These are phyloP conservation scores for Falco berigora DNA, from an alignment of 2,797 vertebrate genomes.

Conservation along the genomic window DNA sequence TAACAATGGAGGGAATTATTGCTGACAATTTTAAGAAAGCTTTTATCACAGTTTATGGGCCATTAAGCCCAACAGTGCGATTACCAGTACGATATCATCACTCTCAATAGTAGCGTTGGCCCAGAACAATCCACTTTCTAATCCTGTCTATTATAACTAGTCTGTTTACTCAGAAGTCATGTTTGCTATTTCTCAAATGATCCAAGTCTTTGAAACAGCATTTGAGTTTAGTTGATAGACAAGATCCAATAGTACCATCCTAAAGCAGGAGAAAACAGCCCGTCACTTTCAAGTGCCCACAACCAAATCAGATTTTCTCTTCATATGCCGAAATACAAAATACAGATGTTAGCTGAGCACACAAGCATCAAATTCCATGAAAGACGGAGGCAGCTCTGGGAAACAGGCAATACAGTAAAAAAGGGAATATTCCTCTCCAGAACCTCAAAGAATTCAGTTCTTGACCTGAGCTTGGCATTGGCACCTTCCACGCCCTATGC, in stretches of 20 bases:
- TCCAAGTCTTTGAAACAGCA: not conserved
- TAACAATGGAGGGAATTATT: not conserved
- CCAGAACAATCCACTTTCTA: conserved; percentile 1
- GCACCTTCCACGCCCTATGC: not conserved
- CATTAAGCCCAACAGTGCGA: not conserved
- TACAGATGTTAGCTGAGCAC: not conserved
- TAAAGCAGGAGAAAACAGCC: not conserved
- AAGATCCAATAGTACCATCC: not conserved
- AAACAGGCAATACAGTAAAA: not conserved
- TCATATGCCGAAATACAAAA: not conserved
- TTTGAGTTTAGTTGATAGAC: not conserved
- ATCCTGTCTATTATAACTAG: not conserved
- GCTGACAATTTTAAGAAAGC: conserved; percentile 27
- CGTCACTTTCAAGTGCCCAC: not conserved
- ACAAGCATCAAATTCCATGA: not conserved
- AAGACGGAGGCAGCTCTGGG: not conserved
- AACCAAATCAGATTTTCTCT: not conserved
- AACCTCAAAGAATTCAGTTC: not conserved
- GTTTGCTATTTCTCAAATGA: not conserved
- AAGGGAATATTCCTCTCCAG: not conserved
- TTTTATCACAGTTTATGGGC: conserved; percentile 35
- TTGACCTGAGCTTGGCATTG: not conserved
- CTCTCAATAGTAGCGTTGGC: not conserved
- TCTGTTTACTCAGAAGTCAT: not conserved
- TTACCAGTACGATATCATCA: not conserved